Evolutionary conservation across 2,797 vertebrate genomes (phyloP).

Genomic region (Poecilia gillii): DNA sequence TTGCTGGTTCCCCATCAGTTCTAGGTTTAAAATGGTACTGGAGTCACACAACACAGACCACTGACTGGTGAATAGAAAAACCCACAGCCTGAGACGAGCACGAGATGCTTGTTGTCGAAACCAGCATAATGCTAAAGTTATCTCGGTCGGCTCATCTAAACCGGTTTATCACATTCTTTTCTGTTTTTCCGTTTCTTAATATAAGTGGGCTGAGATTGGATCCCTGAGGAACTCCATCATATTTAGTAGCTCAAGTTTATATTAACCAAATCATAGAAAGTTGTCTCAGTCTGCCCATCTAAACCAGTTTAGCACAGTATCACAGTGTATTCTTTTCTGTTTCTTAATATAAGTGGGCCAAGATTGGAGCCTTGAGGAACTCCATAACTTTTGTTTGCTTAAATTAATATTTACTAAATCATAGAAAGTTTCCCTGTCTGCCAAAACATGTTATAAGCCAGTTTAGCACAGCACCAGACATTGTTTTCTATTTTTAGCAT

Average conservation of each 20-base stretch:
- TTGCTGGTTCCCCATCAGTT: not conserved
- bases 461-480: not conserved
- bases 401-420: not conserved
- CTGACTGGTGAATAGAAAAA: not conserved
- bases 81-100: not conserved
- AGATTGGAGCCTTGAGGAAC: not conserved
- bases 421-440: not conserved
- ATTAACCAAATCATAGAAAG: not conserved
- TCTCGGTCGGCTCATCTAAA: too few relatives aligned
- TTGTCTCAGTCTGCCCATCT: not conserved
- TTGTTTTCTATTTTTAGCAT: not conserved
- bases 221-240: not conserved
- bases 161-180: too few relatives aligned
- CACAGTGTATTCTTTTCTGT: too few relatives aligned
- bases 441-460: not conserved
- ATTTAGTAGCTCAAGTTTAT: not conserved
- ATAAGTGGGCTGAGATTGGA: not conserved
- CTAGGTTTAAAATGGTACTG: not conserved
- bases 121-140: too few relatives aligned
- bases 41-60: not conserved
- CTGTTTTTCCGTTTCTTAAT: too few relatives aligned
- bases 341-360: not conserved
- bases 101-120: not conserved
- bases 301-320: too few relatives aligned
- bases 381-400: not conserved